Conservation (phyloP, 2,113 vertebrate genomes). For the Clarias macrocephalus region DNA sequence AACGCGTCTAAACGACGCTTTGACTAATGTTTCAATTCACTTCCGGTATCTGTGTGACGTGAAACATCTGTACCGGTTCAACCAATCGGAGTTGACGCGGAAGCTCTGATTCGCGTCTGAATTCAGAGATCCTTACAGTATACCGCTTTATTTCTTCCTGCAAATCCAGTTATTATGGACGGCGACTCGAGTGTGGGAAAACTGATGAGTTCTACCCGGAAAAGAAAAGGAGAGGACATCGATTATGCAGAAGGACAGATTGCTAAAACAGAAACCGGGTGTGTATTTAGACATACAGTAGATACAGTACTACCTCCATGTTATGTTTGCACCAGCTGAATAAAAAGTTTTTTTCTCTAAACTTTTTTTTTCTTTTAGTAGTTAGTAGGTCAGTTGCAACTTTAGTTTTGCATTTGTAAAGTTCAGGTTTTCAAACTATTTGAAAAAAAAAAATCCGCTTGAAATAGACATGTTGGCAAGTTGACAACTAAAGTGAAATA, state of each 20-base stretch:
- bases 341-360: not conserved
- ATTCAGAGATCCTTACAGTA: not conserved
- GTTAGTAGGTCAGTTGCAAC: not conserved
- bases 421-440: not conserved
- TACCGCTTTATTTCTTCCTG: not conserved
- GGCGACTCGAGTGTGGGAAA: not conserved
- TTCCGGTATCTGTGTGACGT: not conserved
- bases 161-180: conserved; percentile 27
- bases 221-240: conserved; percentile 30
- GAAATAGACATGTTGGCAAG: not conserved
- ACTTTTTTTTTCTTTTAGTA: not conserved
- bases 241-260: not conserved
- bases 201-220: not conserved
- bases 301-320: not conserved
- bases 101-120: not conserved
- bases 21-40: not conserved
- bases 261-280: conserved; percentile 23
- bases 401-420: not conserved
- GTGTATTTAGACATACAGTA: not conserved
- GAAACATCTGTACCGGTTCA: not conserved
- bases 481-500: not conserved
- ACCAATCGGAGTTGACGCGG: conserved; percentile 11
- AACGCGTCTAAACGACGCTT: not conserved
- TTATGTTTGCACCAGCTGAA: not conserved
- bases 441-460: not conserved